phyloP scores from a whole-genome alignment of 2,797 vertebrate genomes.

The Rhabdomys pumilio region DNA sequence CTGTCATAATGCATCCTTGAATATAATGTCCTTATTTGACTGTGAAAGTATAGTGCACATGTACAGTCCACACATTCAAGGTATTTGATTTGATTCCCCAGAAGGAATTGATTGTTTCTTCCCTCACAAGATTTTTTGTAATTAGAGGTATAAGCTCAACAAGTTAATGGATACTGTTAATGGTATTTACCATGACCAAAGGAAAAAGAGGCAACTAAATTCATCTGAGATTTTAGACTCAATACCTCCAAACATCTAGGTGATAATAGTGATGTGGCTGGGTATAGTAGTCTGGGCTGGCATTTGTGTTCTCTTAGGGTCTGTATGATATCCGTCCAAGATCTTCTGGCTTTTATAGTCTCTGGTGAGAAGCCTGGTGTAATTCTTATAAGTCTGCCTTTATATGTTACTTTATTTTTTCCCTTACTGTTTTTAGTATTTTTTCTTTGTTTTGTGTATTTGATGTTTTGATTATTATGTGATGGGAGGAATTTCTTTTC shows the following conservation, averaged over 20 bases:
- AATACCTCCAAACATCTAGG: background rate
- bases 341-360: too few relatives aligned
- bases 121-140: background rate
- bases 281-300: too few relatives aligned
- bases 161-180: background rate
- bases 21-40: background rate
- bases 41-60: background rate
- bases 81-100: background rate
- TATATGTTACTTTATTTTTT: too few relatives aligned
- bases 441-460: too few relatives aligned
- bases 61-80: background rate
- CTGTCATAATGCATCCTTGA: constrained; percentile 24
- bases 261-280: background rate
- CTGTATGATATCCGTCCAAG: too few relatives aligned
- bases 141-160: background rate
- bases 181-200: background rate
- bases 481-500: too few relatives aligned
- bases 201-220: background rate
- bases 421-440: too few relatives aligned
- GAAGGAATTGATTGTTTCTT: background rate
- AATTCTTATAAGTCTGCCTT: too few relatives aligned
- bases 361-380: too few relatives aligned
- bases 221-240: background rate
- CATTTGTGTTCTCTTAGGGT: too few relatives aligned
- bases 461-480: too few relatives aligned